Conservation (phyloP, 2,888 invertebrate species). For the Thecophora atra region DNA sequence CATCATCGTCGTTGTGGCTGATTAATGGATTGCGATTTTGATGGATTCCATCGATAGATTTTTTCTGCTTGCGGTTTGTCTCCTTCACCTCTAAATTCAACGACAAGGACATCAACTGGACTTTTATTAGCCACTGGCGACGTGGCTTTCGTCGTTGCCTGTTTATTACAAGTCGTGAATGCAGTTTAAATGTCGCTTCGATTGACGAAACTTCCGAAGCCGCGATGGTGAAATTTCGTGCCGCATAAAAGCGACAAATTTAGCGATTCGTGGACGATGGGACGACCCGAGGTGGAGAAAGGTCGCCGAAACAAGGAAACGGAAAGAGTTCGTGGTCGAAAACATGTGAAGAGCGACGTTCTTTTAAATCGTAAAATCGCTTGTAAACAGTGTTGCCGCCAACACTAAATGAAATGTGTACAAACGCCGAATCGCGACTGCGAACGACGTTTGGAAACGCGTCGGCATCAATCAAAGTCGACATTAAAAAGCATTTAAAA, state of each 20-base stretch:
- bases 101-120: not conserved
- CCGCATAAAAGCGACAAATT: too few species aligned
- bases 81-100: not conserved
- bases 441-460: not conserved
- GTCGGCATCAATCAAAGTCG: not conserved
- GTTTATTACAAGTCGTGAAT: constrained; percentile 11
- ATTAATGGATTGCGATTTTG: not conserved
- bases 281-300: too few species aligned
- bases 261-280: too few species aligned
- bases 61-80: not conserved
- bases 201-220: too few species aligned
- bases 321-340: not conserved
- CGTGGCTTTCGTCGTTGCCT: not conserved
- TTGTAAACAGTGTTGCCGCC: too few species aligned
- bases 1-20: too few species aligned
- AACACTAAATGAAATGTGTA: too few species aligned
- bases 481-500: not conserved
- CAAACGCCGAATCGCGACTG: not conserved
- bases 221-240: too few species aligned
- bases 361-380: too few species aligned
- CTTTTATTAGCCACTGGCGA: constrained; percentile 17
- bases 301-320: too few species aligned
- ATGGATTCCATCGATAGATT: constrained; percentile 11
- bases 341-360: not conserved
- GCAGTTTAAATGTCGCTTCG: constrained; percentile 4